These are phyloP conservation scores for Coleophora flavipennella DNA, from an alignment of 2,888 invertebrate species.

Conservation along the genomic window DNA sequence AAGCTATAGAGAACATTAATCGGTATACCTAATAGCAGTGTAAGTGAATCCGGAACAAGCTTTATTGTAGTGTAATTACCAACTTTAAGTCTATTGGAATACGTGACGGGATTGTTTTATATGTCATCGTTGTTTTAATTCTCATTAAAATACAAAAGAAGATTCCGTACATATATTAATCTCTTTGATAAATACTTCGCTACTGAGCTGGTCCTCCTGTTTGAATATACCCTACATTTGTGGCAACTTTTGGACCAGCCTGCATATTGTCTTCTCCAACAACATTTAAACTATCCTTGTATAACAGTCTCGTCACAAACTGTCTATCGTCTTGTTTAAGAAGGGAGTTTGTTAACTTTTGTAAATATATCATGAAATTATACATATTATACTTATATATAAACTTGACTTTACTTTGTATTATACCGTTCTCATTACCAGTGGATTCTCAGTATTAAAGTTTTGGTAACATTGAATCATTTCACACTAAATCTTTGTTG, in stretches of 20 bases:
- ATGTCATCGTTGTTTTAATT: neutral
- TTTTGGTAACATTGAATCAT: slow-evolving; percentile 20
- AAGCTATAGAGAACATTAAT: slow-evolving; percentile 49
- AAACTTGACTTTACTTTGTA: slow-evolving; percentile 41
- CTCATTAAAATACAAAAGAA: too few relatives aligned
- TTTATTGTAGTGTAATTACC: slow-evolving; percentile 60
- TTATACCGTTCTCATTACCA: slow-evolving; percentile 38
- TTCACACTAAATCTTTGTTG: slow-evolving; percentile 51
- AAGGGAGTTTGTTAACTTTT: slow-evolving; percentile 53
- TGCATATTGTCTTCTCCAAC: too few relatives aligned
- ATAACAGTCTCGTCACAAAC: slow-evolving; percentile 31
- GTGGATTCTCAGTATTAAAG: slow-evolving; percentile 58
- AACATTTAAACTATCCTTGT: neutral
- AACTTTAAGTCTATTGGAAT: slow-evolving; percentile 18
- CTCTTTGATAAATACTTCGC: too few relatives aligned
- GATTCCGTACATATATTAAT: too few relatives aligned
- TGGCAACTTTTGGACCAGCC: too few relatives aligned
- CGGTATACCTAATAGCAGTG: slow-evolving; percentile 42
- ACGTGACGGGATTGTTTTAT: neutral
- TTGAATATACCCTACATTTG: too few relatives aligned
- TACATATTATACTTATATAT: slow-evolving; percentile 15
- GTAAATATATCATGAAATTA: slow-evolving; percentile 56
- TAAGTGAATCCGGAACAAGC: slow-evolving; percentile 58
- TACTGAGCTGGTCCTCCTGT: too few relatives aligned
- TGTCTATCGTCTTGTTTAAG: slow-evolving; percentile 30